Conservation (phyloP, 2,797 vertebrate genomes). For the Myiotriccus ornatus region DNA sequence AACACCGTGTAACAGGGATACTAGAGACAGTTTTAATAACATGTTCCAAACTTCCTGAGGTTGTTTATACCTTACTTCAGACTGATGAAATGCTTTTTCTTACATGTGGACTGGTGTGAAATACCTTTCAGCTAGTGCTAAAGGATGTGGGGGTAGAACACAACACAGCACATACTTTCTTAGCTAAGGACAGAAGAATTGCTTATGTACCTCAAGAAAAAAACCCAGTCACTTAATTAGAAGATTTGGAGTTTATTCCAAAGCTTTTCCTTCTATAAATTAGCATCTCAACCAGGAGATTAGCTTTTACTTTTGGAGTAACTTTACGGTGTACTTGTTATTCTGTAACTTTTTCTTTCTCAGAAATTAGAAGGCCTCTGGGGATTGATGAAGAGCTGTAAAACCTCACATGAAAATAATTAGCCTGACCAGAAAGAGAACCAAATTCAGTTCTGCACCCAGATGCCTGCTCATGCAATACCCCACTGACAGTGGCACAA, state of each 20-base stretch:
- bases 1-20: constrained; percentile 39
- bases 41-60: constrained; percentile 74
- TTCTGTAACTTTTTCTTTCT: neutral
- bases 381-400: neutral
- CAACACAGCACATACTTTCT: neutral
- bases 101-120: constrained; percentile 24
- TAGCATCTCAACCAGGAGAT: neutral
- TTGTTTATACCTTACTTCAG: constrained; percentile 70
- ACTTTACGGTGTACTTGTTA: neutral
- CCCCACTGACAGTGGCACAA: neutral
- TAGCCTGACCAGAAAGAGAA: neutral
- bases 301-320: neutral
- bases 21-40: constrained; percentile 49
- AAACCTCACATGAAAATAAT: neutral
- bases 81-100: constrained; percentile 60
- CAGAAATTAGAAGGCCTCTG: neutral
- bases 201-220: constrained; percentile 1
- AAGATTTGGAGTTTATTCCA: constrained; percentile 31
- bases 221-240: neutral
- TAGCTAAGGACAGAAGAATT: neutral
- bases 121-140: constrained; percentile 20
- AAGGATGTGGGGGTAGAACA: constrained; percentile 21
- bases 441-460: neutral
- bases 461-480: neutral
- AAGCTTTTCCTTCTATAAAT: constrained; percentile 9